phyloP scores from a whole-genome alignment of 2,113 vertebrate species.

The Probosciger aterrimus region DNA sequence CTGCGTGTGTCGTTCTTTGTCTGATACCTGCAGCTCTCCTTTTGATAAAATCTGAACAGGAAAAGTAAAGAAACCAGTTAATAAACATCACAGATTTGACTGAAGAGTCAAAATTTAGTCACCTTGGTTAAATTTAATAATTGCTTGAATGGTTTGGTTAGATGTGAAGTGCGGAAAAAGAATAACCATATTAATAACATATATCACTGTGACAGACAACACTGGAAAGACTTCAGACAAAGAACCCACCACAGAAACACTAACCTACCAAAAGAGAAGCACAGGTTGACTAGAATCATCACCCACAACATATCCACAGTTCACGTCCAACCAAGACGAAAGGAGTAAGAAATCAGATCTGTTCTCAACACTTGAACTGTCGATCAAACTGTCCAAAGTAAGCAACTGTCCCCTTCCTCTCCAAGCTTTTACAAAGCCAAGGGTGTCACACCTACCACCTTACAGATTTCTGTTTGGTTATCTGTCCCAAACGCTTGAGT shows the following conservation, averaged over 20 bases:
- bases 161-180: neutral
- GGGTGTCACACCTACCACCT: slow-evolving; percentile 74
- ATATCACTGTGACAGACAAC: neutral
- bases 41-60: no score
- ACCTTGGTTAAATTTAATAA: neutral
- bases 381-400: neutral
- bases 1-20: no score
- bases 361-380: neutral
- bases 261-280: neutral
- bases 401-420: neutral
- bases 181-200: fast-evolving
- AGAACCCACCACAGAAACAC: neutral
- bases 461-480: slow-evolving; percentile 93
- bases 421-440: neutral
- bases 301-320: neutral
- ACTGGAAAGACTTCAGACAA: neutral
- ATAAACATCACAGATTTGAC: no score
- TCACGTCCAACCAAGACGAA: neutral
- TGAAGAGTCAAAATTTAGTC: no score
- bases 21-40: no score
- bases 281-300: neutral
- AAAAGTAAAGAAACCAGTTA: no score
- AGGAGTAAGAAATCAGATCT: neutral
- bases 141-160: neutral
- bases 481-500: slow-evolving; percentile 87